Base-by-base conservation (phyloP, 2,888 invertebrate genomes). In the Caenorhabditis sp. region DNA sequence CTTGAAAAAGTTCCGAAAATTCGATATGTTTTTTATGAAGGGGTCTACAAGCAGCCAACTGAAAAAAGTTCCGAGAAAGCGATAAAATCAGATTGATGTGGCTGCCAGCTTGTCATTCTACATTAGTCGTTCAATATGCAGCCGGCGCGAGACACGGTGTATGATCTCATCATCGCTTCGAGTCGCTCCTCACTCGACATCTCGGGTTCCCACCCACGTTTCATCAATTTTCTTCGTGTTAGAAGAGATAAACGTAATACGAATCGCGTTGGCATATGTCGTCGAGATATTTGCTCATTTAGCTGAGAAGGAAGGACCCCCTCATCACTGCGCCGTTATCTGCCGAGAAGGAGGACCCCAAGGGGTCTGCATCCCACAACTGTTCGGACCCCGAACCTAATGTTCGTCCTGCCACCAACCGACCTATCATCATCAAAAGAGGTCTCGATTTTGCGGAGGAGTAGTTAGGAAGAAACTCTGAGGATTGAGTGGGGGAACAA, bases 271-370 rank as follows among this genome's bases (percentile, higher is more conserved):
- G 67, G 76, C 76, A 76, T 76, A 76, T 76, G 76, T 61, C 61
- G 76, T 26, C 56, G 65, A 74, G 74, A 67, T 74, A 74, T 74
- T 74, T 67, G 76, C 76, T 76, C 76, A 76, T 76, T 67, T 76
- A 61, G 56, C 64, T 50, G 60, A 64, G 32, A 62, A 53, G 64
- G 32, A 26, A 71, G 71, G 71, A 62, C 56, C 62, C 24, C 58
- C 40, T 62, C 55, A 62, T 72, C 64, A 56, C 9, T 28, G 28
- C n/a, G n/a, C 35, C 64, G 28, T n/a, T 61, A 53, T 32, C 51
- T 32, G 26, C 20, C 13, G 15, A 47, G 44, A 35, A 50, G n/a
- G n/a, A n/a, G n/a, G n/a, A n/a, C n/a, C n/a, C n/a, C n/a, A n/a
- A n/a, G n/a, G n/a, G n/a, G n/a, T n/a, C n/a, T n/a, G n/a, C n/a